Conservation (phyloP, 2,113 vertebrate genomes). For the Phylloscopus trochiloides region DNA sequence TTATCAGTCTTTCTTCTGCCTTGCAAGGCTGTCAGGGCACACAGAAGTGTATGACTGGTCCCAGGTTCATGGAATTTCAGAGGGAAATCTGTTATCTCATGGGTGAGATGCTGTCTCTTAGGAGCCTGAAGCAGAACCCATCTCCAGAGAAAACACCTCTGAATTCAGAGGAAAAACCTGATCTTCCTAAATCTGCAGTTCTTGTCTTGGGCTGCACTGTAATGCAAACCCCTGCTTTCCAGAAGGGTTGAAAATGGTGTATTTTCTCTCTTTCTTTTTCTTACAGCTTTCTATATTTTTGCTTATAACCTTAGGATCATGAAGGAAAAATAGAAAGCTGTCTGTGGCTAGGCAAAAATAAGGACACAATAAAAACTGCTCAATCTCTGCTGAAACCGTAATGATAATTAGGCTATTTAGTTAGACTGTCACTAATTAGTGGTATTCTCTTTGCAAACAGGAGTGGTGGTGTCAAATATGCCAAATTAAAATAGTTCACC, state of each 20-base stretch:
- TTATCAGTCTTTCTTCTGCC: background rate
- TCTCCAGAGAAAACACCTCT: background rate
- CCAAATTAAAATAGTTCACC: background rate
- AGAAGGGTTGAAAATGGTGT: background rate
- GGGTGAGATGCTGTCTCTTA: background rate
- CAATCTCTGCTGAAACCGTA: background rate
- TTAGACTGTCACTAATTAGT: conserved; percentile 26
- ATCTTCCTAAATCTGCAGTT: background rate
- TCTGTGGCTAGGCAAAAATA: background rate
- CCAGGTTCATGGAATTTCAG: background rate
- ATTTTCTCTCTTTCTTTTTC: background rate
- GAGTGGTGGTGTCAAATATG: background rate
- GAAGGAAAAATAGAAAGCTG: background rate
- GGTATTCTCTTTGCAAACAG: conserved; percentile 27
- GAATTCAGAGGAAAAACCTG: background rate
- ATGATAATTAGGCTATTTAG: background rate
- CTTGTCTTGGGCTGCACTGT: background rate
- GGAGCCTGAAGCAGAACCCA: background rate
- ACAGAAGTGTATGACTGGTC: fast-evolving
- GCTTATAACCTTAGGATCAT: background rate
- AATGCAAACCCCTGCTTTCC: background rate
- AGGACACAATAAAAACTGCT: background rate
- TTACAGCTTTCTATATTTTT: background rate
- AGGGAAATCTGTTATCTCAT: background rate
- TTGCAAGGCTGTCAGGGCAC: background rate